Evolutionary conservation across 2,797 vertebrate genomes (phyloP).

Genomic region (Acrossocheilus wenchowensis): DNA sequence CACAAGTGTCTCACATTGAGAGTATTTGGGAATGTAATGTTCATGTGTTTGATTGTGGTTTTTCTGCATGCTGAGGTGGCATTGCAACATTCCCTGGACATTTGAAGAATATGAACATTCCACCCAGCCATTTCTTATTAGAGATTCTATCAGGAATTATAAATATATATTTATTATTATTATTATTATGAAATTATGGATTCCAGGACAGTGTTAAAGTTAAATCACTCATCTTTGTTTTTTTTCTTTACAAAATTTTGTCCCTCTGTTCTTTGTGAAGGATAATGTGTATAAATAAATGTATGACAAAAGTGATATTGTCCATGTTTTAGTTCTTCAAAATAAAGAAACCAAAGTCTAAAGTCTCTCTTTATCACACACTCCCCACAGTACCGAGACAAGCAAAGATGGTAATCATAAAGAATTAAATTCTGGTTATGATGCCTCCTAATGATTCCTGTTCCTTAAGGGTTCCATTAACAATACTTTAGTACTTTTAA

Average conservation of each 20-base stretch:
- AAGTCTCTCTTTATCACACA: not conserved
- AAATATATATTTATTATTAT: conserved; percentile 21
- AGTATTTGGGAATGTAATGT: conserved; percentile 61
- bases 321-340: conserved; percentile 13
- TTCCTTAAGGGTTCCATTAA: not conserved
- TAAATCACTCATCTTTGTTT: conserved; percentile 66
- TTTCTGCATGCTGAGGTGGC: conserved; percentile 31
- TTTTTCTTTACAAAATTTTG: conserved; percentile 66
- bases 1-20: conserved; percentile 81
- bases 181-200: conserved; percentile 3
- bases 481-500: not conserved
- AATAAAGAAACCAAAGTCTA: not conserved
- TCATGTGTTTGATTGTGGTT: not conserved
- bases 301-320: conserved; percentile 63
- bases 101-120: conserved; percentile 28
- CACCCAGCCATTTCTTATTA: not conserved
- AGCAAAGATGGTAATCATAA: not conserved
- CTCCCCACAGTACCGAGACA: not conserved
- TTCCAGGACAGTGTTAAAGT: conserved; percentile 64
- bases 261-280: conserved; percentile 80
- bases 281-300: conserved; percentile 82
- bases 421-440: not conserved
- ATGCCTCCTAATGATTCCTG: not conserved
- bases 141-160: conserved; percentile 24
- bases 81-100: conserved; percentile 23